Evolutionary conservation across 2,888 invertebrate genomes (phyloP).

Genomic region (Quadriops clusia): DNA sequence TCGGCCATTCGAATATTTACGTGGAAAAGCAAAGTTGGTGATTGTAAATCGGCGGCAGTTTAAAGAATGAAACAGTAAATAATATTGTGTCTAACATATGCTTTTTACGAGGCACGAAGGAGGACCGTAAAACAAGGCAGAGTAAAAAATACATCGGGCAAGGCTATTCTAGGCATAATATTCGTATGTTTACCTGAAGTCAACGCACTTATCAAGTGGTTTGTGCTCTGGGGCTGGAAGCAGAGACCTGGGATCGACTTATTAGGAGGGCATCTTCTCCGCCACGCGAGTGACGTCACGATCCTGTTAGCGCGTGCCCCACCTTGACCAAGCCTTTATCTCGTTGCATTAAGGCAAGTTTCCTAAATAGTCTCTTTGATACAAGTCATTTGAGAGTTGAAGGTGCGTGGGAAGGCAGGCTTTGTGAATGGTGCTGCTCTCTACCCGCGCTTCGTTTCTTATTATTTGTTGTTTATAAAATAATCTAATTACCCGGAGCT

Average conservation of each 20-base stretch:
- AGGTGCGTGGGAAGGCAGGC: constrained; percentile 25
- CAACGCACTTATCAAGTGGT: constrained; percentile 18
- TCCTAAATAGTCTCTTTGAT: constrained; percentile 31
- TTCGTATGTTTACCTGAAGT: constrained; percentile 12
- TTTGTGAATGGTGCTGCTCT: constrained; percentile 26
- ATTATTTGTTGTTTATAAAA: no score
- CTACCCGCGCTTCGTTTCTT: no score
- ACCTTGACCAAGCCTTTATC: constrained; percentile 36
- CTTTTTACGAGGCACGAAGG: no score
- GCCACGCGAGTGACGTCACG: constrained; percentile 25
- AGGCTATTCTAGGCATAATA: no score
- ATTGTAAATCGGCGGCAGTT: no score
- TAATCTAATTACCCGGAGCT: no score
- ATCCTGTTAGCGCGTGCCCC: constrained; percentile 33
- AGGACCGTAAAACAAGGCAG: no score
- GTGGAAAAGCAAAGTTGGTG: no score
- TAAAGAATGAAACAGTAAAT: no score
- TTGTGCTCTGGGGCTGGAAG: constrained; percentile 16
- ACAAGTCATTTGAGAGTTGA: constrained; percentile 26
- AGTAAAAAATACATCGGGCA: no score
- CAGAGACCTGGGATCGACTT: constrained; percentile 20
- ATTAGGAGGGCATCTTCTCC: constrained; percentile 23
- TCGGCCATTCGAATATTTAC: no score
- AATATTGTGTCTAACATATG: no score
- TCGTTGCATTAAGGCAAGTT: constrained; percentile 29